Evolutionary conservation across 1,140 invertebrate species (phyloP).

Genomic region (Pachypeltis micranthus): DNA sequence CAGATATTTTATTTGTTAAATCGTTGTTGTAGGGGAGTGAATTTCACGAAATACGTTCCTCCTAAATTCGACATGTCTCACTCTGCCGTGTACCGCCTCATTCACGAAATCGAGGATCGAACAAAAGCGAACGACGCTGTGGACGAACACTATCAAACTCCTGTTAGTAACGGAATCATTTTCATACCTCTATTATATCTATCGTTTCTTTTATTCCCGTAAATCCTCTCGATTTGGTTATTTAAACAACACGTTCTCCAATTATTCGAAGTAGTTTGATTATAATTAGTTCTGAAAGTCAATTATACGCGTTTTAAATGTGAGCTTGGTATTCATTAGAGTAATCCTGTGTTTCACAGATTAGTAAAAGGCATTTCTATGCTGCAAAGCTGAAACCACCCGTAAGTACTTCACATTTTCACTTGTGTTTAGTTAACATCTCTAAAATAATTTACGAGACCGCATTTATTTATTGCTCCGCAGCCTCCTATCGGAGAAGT

Average conservation of each 20-base stretch:
- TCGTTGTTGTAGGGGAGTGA: constrained; percentile 22
- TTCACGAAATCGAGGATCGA: constrained; percentile 27
- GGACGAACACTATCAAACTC: constrained; percentile 26
- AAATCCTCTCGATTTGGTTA: background rate
- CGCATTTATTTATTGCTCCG: background rate
- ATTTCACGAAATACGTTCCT: constrained; percentile 30
- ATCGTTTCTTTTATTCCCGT: no score
- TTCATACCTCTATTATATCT: constrained; percentile 4
- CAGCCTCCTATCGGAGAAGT: constrained; percentile 13
- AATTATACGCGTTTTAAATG: no score
- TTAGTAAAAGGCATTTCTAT: constrained; percentile 25
- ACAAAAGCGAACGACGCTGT: constrained; percentile 19
- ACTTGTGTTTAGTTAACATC: background rate
- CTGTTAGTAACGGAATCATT: constrained; percentile 26
- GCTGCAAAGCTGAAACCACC: constrained; percentile 22
- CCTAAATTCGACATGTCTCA: constrained; percentile 29
- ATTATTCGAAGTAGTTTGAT: no score
- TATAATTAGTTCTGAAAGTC: no score
- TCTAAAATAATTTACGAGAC: background rate
- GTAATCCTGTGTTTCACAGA: no score
- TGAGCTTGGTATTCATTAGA: no score
- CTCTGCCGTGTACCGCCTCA: constrained; percentile 27
- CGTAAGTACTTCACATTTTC: constrained; percentile 16
- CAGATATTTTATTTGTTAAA: no score
- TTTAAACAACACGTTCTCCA: background rate